Evolutionary conservation across 1,140 invertebrate species (phyloP).

Genomic region (Xylocopa sonorina): DNA sequence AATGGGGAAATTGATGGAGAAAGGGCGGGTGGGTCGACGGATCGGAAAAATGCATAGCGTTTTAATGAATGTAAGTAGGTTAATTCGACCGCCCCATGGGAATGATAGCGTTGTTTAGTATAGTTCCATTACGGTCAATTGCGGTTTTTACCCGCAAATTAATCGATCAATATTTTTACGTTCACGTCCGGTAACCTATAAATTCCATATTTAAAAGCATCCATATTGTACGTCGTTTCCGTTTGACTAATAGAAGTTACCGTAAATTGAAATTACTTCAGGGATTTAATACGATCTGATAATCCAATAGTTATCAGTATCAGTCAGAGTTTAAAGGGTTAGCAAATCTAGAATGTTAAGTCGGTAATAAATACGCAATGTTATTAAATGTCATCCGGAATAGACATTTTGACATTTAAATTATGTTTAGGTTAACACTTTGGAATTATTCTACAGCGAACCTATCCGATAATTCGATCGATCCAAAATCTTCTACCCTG

Average conservation of each 20-base stretch:
- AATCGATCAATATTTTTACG: too few relatives aligned
- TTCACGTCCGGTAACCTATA: background rate
- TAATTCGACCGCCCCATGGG: constrained; percentile 8
- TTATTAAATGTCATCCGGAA: background rate
- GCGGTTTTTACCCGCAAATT: too few relatives aligned
- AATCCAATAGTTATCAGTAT: background rate
- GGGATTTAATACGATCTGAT: background rate
- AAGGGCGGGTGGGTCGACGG: background rate
- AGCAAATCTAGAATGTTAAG: background rate
- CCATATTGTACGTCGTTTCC: background rate
- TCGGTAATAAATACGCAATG: background rate
- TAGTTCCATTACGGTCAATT: background rate
- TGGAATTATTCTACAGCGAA: too few relatives aligned
- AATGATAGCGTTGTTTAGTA: background rate
- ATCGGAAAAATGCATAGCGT: constrained; percentile 4
- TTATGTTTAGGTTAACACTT: background rate
- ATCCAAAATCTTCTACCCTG: too few relatives aligned
- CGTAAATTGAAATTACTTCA: background rate
- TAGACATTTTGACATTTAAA: background rate
- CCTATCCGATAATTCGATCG: too few relatives aligned
- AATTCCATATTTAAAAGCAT: background rate
- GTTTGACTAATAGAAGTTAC: background rate
- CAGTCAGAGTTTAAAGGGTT: background rate
- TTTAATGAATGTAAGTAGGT: constrained; percentile 25
- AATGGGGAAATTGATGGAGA: constrained; percentile 20